Base-by-base conservation (phyloP, 2,113 vertebrate genomes). In the Mobula birostris region DNA sequence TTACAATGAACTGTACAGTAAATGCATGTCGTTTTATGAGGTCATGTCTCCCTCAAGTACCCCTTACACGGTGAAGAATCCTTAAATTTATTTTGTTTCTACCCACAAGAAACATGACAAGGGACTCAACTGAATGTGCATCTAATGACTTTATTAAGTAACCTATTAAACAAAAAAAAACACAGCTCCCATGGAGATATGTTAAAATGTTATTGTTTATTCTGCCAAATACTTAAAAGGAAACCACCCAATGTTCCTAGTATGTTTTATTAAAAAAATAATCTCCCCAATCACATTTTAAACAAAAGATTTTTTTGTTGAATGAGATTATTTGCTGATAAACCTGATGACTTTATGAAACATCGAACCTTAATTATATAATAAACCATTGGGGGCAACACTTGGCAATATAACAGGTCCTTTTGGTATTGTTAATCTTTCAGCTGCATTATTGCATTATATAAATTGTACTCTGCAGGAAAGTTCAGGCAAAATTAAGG, bases 361-460 rank as follows among this genome's bases (percentile, higher is more conserved):
- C 48, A 93, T 24, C 2, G 5, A 72, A 19, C 11, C 29, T 93
- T 74, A 93, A 76, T 93, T 74, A 93, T 56, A 40, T 93, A 17
- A 93, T 56, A 93, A 93, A 93, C 70, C 32, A 93, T 29, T 12
- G 68, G 61, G 61, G 32, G 85, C 48, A 76, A 74, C 70, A 36
- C 36, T 6, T 12, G 9, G 70, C n/a, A 56, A 74, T 40, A 48
- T 74, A 90, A 90, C 29, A 19, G 27, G 40, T 72, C 70, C 91
- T 70, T 74, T 40, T 76, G 72, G 70, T 56, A 15, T 48, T 74
- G 36, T 32, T 90, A 66, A 88, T 66, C 58, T 66, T 58, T n/a
- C 85, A 90, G 85, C 70, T 48, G 36, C 91, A 93, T 93, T 93
- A 93, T 93, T 93, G 40, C 91, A 76, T 56, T 7, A 56, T 32